Base-by-base conservation (phyloP, 2,888 invertebrate species). In the Lymantria dispar region DNA sequence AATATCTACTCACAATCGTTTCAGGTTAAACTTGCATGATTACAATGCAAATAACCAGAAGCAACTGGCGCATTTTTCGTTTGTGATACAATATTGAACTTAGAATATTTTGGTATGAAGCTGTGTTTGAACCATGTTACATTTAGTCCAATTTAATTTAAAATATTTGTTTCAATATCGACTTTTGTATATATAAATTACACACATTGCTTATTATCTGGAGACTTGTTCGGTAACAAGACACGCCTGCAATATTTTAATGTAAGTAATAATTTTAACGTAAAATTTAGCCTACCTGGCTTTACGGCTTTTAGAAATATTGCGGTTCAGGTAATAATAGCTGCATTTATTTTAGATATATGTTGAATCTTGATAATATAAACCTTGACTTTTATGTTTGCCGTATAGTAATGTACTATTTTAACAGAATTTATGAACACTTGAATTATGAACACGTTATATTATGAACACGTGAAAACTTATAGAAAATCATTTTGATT, bases 21-120 rank as follows among this genome's bases (percentile, higher is more conserved):
- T 78, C 76, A 75, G 74, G 83, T 85, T 85, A 85, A 87, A 86
- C 72, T 86, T 85, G 82, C 78, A 84, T 83, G 82, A 82, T 81
- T 79, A 83, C 83, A 85, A 81, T 82, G 78, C 81, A 80, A 87
- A 87, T 81, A 85, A 81, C 74, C 62, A 70, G 76, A 69, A 68
- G 58, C 74, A 64, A 65, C 56, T 61, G 71, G 70, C 76, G 74
- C 73, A 72, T 74, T 80, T 77, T 71, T 70, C 69, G 68, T 72
- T 71, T 64, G 70, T 72, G 60, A 71, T 72, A 72, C 76, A 74
- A 78, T 83, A 83, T 83, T 80, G 77, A 78, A 74, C 72, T 70
- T 65, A 57, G 61, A 73, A 72, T 61, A 68, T 72, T 72, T 70
- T 60, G 63, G 63, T 67, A 58, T 53, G 65, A 68, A 70, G 70